Base-by-base conservation (phyloP, 2,888 invertebrate species). In the Limulus polyphemus region DNA sequence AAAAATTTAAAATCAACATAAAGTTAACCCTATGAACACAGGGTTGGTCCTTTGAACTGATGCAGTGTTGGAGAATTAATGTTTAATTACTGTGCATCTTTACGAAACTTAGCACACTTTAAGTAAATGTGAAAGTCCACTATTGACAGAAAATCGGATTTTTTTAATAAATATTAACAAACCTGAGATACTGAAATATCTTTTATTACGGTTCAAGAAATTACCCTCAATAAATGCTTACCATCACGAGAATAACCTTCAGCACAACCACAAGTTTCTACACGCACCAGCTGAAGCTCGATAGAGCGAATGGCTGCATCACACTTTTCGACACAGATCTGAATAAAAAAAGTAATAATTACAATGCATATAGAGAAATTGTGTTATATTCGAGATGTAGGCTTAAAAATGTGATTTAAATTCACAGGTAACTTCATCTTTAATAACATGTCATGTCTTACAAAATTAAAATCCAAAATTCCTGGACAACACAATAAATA, bases 251-350 rank as follows among this genome's bases (percentile, higher is more conserved):
- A 86, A 77, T 88, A 92, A 13, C 93, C 95, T 76, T 92, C 92
- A 0, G 87, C 86, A 75, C 88, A 88, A 57, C 95, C 95, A 76
- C 94, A 94, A 0, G 94, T 95, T 78, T 98, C 97, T 2, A 97
- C 90, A 61, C 97, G 81, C 1, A 97, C 89, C 65, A 98, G 79
- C 77, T 97, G 97, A 67, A 98, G 77, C 77, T 98, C 97, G 61
- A 98, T 85, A 0, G 94, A 94, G 75, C 91, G 90, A 64, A 97
- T 87, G 0, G 86, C 83, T 49, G 86, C 83, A 65, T 88, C 87
- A 72, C 90, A 90, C 71, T 85, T 82, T 71, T 90, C 87, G 57
- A 93, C 84, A 16, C 84, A 81, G 56, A 92, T 78, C 84, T 86
- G 76, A 5, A 74, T 49, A n/a, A 7, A 13, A 55, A 14, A 55